Percentiles rank a stretch among this genome's conserved stretches.
These are phyloP conservation scores for Linyphia triangularis DNA, from an alignment of 2,888 invertebrate genomes.

Conservation along the genomic window DNA sequence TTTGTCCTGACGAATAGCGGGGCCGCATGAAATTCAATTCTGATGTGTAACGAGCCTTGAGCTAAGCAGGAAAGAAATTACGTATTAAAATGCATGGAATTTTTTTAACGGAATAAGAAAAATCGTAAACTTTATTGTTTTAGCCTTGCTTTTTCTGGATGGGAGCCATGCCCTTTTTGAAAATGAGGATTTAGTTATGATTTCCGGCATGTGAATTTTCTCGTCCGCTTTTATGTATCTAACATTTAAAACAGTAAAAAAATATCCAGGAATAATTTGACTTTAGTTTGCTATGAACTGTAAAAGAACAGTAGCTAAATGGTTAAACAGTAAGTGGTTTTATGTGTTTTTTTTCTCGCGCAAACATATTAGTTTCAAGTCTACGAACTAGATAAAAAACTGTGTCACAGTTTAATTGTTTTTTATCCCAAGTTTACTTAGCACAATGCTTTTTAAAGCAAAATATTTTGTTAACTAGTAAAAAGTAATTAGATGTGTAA, in stretches of 20 bases:
- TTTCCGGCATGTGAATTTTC: background rate
- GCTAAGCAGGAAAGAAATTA: conserved; percentile 32
- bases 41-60: conserved; percentile 35
- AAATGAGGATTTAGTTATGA: conserved; percentile 30
- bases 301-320: too few species aligned
- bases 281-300: background rate
- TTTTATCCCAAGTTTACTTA: too few species aligned
- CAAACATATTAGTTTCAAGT: too few species aligned
- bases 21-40: conserved; percentile 51
- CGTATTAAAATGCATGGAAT: conserved; percentile 74
- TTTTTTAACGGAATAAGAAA: conserved; percentile 44
- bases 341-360: background rate
- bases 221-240: background rate
- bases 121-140: conserved; percentile 54
- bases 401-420: too few species aligned
- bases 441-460: too few species aligned
- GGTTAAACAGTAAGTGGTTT: too few species aligned
- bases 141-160: conserved; percentile 28
- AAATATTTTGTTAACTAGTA: too few species aligned
- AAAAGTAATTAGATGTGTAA: too few species aligned
- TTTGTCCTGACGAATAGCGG: background rate
- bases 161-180: conserved; percentile 29
- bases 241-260: background rate
- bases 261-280: background rate
- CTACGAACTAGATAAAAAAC: too few species aligned